phyloP scores from a whole-genome alignment of 2,113 vertebrate species.

The Heteronetta atricapilla region DNA sequence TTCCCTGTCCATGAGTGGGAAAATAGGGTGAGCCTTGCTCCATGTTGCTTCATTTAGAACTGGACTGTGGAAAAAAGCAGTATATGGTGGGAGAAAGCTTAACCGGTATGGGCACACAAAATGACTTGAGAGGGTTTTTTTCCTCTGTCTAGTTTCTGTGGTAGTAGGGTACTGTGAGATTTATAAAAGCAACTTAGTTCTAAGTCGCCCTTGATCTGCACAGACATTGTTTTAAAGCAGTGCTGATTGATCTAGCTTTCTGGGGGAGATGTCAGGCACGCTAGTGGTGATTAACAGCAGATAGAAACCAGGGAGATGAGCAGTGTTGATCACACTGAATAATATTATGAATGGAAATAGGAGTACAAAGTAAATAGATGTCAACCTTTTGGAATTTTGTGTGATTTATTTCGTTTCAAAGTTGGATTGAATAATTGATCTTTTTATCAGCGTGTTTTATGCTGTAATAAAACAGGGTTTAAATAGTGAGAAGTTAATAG shows the following conservation, averaged over 20 bases:
- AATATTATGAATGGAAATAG: conserved; percentile 7
- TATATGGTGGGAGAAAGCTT: not conserved
- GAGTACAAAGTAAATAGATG: conserved; percentile 13
- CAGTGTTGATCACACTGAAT: not conserved
- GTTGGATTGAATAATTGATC: conserved; percentile 15
- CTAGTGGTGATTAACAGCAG: not conserved
- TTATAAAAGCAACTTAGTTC: not conserved
- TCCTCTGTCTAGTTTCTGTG: not conserved
- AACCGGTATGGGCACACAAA: not conserved
- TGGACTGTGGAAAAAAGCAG: not conserved
- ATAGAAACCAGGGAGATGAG: conserved; percentile 25
- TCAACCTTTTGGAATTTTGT: conserved; percentile 41
- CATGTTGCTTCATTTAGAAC: not conserved
- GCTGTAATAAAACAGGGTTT: conserved; percentile 2
- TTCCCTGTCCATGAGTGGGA: not conserved
- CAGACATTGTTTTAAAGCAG: conserved; percentile 3
- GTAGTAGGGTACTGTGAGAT: not conserved
- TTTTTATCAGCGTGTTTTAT: not conserved
- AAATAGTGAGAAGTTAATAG: conserved; percentile 3
- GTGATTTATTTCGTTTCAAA: not conserved
- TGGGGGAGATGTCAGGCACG: not conserved
- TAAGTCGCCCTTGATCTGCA: not conserved
- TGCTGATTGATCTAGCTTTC: conserved; percentile 13
- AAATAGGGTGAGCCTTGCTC: conserved; percentile 14
- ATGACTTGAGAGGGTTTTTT: not conserved